These are phyloP conservation scores for Mellivora capensis DNA, from an alignment of 2,113 vertebrate genomes.

Conservation along the genomic window DNA sequence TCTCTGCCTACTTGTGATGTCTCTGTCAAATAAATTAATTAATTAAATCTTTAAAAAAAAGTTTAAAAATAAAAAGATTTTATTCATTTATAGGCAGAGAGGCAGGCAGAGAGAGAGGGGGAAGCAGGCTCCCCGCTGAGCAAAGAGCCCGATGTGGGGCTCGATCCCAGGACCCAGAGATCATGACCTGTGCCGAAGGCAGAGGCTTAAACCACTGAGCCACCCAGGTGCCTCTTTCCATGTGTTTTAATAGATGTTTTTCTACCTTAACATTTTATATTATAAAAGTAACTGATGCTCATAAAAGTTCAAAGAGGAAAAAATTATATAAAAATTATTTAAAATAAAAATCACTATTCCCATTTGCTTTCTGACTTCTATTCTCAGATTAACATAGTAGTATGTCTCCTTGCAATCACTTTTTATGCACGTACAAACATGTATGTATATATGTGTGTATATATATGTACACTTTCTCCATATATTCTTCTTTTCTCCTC, in stretches of 20 bases:
- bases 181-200: no score
- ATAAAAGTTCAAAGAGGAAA: background rate
- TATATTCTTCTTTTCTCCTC: background rate
- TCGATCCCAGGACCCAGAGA: no score
- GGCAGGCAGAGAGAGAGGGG: no score
- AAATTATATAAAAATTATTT: conserved; percentile 2
- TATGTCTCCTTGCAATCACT: background rate
- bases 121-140: no score
- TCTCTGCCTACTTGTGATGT: no score
- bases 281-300: background rate
- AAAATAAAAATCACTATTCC: background rate
- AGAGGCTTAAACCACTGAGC: no score
- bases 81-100: no score
- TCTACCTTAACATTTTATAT: background rate
- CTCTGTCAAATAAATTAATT: no score
- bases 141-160: no score
- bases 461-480: background rate
- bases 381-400: background rate
- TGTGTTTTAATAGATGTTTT: conserved; percentile 17
- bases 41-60: no score
- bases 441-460: background rate
- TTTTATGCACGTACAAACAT: background rate
- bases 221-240: no score
- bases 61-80: no score
- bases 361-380: background rate